Conservation (phyloP, 2,797 vertebrate species). For the Erethizon dorsatum region DNA sequence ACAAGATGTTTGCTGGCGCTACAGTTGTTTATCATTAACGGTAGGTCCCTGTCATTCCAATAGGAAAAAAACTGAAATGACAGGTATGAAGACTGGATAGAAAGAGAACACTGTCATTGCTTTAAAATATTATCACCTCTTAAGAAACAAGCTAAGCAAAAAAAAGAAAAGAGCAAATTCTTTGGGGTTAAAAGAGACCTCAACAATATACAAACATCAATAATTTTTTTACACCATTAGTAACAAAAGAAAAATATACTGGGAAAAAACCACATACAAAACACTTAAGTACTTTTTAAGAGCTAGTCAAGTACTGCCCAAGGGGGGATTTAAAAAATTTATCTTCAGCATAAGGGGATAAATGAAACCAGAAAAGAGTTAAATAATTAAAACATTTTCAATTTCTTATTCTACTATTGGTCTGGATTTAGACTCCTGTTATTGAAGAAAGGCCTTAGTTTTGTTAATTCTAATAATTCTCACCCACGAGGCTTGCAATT, state of each 20-base stretch:
- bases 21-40: background rate
- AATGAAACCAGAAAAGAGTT: background rate
- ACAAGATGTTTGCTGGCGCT: background rate
- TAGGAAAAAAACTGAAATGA: constrained; percentile 25
- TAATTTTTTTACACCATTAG: constrained; percentile 12
- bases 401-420: background rate
- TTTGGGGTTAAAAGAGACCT: constrained; percentile 19
- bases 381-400: background rate
- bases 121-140: background rate
- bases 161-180: constrained; percentile 8
- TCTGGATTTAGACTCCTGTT: background rate
- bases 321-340: background rate
- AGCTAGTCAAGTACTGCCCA: background rate
- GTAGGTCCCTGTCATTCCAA: background rate
- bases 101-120: background rate
- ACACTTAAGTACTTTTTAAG: background rate
- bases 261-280: background rate
- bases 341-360: background rate
- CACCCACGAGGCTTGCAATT: background rate
- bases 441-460: background rate
- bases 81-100: background rate
- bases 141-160: background rate
- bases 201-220: background rate
- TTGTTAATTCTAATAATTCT: background rate
- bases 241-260: constrained; percentile 3